Evolutionary conservation across 2,888 invertebrate species (phyloP), one percentile per base, ranked within the genome.

Genomic region (Cephus sareptanus): DNA sequence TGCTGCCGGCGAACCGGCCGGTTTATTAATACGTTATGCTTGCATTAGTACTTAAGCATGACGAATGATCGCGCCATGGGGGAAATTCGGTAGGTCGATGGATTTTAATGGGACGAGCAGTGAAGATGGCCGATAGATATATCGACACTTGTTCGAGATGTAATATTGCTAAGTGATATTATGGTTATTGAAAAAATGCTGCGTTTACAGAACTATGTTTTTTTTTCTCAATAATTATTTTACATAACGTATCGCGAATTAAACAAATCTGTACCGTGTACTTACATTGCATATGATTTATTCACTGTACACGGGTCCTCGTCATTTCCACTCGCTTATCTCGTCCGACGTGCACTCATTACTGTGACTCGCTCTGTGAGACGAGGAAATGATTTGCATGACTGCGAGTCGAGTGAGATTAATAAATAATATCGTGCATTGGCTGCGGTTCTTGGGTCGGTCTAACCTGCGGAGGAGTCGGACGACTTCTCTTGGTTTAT

Each of bases 31-130:
- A 90, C 90, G 89, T 89, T 89, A 88, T 87, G 89, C 89, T 90
- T 90, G 89, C 89, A 89, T 90, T 90, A 90, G 89, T 90, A 87
- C 88, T 89, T 90, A 90, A 90, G 89, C 90, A 90, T 91, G 90
- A 91, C 89, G 89, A 90, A 90, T 90, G 90, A 86, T 86, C 86
- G 85, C 87, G 81, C 81, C 87, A 83, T 83, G 85, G 85, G 85
- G 86, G 87, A 87, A 89, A 89, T 87, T 87, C 88, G 84, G 87
- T 86, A 85, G 86, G 84, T 76, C 77, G 80, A 78, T 83, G 79
- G 81, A 81, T 82, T 84, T 80, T 78, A 82, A 83, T 82, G 79
- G 81, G 78, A 79, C 83, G 71, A 33, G 71, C 15, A n/a, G 71
- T 71, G 30, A 11, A 71, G 71, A 31, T 34, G 30, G 13, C 30